Percentiles rank a stretch among this genome's conserved stretches.
These are phyloP conservation scores for Phenacoccus solenopsis DNA, from an alignment of 1,140 invertebrate genomes.

Conservation along the genomic window DNA sequence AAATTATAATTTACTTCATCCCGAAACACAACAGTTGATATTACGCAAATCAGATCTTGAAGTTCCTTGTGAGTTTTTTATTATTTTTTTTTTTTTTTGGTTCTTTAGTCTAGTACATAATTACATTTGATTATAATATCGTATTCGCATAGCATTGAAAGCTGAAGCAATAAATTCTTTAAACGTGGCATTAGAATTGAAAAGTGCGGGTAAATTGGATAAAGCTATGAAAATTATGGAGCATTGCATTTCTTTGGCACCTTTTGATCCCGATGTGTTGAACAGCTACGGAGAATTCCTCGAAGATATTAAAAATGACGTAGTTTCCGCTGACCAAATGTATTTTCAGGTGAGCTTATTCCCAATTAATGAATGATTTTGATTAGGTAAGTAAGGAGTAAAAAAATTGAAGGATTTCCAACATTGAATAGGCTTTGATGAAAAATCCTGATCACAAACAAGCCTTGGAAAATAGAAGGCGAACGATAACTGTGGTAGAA, in stretches of 20 bases:
- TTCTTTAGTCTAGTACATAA: background rate
- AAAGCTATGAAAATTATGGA: slow-evolving; percentile 80
- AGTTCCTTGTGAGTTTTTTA: slow-evolving; percentile 11
- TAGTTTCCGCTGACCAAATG: slow-evolving; percentile 79
- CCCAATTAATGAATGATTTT: too few relatives aligned
- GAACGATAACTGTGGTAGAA: slow-evolving; percentile 78
- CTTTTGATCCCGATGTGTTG: slow-evolving; percentile 81
- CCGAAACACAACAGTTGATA: slow-evolving; percentile 12
- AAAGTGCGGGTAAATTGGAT: slow-evolving; percentile 61
- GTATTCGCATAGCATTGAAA: slow-evolving; percentile 26
- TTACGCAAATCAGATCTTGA: slow-evolving; percentile 19
- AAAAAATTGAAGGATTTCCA: background rate
- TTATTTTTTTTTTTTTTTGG: too few relatives aligned
- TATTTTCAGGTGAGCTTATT: slow-evolving; percentile 41
- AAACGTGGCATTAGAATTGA: slow-evolving; percentile 71
- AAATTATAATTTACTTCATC: background rate
- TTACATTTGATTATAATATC: background rate
- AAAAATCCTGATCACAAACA: slow-evolving; percentile 67
- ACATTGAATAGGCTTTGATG: slow-evolving; percentile 51
- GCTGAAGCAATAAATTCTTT: slow-evolving; percentile 69
- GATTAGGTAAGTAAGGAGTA: too few relatives aligned
- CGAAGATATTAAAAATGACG: slow-evolving; percentile 71
- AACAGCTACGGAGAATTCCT: slow-evolving; percentile 89
- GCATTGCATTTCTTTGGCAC: slow-evolving; percentile 79
- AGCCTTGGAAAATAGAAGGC: slow-evolving; percentile 64